Evolutionary conservation across 2,888 invertebrate species (phyloP), one percentile per base, ranked within the genome.

Genomic region (Campoplex capitator): DNA sequence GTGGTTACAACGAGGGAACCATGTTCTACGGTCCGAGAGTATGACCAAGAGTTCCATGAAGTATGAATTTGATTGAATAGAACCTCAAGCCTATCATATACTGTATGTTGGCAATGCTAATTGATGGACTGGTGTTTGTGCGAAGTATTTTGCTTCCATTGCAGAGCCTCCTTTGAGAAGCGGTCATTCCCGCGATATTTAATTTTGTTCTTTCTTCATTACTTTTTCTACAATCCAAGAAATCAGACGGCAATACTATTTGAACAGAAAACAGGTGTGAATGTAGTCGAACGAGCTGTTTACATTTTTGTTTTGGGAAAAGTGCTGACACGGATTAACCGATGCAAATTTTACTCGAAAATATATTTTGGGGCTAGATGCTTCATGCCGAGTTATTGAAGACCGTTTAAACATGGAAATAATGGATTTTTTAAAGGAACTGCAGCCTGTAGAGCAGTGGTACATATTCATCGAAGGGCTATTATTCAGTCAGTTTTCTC

Each of bases 1-100:
- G 73, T 65, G 81, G 65, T 81, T 81, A 42, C 28, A n/a, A 16
- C 48, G 35, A n/a, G 58, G 35, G 42, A 51, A 65, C n/a, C 62
- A 51, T 71, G 62, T 23, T 23, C 38, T 81, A 65, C 48, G 51
- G 73, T 38, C 65, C 23, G 23, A 23, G 23, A 42, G 16, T 51
- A 35, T 23, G 38, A 65, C 32, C 48, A 28, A 32, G 51, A 51
- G 71, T 18, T 16, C 51, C 18, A 35, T 32, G 32, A 32, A 51
- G 32, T 32, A 71, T 48, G 18, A 8, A 71, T 51, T 28, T 18
- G 51, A 42, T 4, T 38, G 38, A 71, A 45, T 48, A 32, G 48
- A 32, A 73, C n/a, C n/a, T 73, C 35, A 35, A 70, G 73, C 18
- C 73, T 1, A 2, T 73, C 23, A 35, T 51, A n/a, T n/a, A 73